Conservation (phyloP, 2,797 vertebrate genomes). For the Chaunax sp. region DNA sequence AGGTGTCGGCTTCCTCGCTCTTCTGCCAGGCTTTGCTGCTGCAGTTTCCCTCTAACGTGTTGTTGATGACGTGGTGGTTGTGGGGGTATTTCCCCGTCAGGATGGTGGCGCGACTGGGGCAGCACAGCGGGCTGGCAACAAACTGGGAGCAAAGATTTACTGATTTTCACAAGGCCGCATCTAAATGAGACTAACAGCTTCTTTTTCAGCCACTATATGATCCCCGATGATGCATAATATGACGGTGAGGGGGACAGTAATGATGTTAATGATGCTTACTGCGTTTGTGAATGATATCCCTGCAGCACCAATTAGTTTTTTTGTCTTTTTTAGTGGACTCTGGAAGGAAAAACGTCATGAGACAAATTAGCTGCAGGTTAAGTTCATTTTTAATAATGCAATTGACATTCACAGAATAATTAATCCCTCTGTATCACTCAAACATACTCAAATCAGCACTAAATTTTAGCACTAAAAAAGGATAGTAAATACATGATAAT, state of each 20-base stretch:
- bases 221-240: neutral
- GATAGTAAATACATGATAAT: no score
- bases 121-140: constrained; percentile 96
- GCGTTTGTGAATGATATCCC: constrained; percentile 92
- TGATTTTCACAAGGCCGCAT: neutral
- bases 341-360: constrained; percentile 65
- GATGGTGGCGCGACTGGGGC: constrained; percentile 96
- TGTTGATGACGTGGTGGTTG: constrained; percentile 97
- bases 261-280: constrained; percentile 77
- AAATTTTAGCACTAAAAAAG: no score
- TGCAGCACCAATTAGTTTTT: constrained; percentile 90
- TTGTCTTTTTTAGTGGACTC: constrained; percentile 93
- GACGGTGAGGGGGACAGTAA: neutral
- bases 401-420: neutral
- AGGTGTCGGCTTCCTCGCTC: constrained; percentile 90
- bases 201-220: neutral
- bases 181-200: neutral
- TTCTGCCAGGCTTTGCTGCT: constrained; percentile 97
- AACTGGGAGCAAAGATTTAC: constrained; percentile 78
- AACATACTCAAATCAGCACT: neutral
- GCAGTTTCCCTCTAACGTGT: constrained; percentile 97
- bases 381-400: neutral
- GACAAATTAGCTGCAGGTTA: neutral
- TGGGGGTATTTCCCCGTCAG: constrained; percentile 97
- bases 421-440: neutral